A percentile compares a stretch with the other conserved stretches of the same genome.
Conservation (phyloP, 2,113 vertebrate genomes). For the Esox niger region DNA sequence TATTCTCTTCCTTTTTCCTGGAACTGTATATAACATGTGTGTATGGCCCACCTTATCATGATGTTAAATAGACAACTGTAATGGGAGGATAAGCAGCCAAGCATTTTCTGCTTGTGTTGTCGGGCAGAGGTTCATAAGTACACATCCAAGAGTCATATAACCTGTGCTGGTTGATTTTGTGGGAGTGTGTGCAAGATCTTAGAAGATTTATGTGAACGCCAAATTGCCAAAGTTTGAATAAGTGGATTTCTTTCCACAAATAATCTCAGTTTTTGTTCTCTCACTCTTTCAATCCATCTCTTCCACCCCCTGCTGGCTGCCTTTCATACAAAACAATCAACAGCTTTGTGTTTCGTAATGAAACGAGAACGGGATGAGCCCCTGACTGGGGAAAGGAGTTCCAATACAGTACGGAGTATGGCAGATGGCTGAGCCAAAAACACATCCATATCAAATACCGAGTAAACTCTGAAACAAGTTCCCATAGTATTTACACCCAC, state of each 20-base stretch:
- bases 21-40: too few relatives aligned
- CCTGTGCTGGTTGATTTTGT: too few relatives aligned
- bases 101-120: too few relatives aligned
- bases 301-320: neutral
- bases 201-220: neutral
- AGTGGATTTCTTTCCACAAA: neutral
- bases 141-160: too few relatives aligned
- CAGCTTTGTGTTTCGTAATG: constrained; percentile 14
- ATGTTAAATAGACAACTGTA: too few relatives aligned
- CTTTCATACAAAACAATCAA: constrained; percentile 27
- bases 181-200: too few relatives aligned
- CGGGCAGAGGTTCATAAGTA: too few relatives aligned
- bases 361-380: constrained; percentile 15
- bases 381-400: constrained; percentile 2
- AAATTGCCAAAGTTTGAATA: constrained; percentile 4
- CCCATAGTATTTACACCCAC: neutral
- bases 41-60: too few relatives aligned
- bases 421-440: neutral
- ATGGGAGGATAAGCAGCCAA: too few relatives aligned
- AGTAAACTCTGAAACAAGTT: neutral
- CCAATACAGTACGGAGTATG: neutral
- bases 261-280: neutral
- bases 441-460: neutral
- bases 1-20: too few relatives aligned
- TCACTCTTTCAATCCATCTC: neutral